Base-by-base conservation (phyloP, 2,113 vertebrate species). In the Melanostigma gelatinosum region DNA sequence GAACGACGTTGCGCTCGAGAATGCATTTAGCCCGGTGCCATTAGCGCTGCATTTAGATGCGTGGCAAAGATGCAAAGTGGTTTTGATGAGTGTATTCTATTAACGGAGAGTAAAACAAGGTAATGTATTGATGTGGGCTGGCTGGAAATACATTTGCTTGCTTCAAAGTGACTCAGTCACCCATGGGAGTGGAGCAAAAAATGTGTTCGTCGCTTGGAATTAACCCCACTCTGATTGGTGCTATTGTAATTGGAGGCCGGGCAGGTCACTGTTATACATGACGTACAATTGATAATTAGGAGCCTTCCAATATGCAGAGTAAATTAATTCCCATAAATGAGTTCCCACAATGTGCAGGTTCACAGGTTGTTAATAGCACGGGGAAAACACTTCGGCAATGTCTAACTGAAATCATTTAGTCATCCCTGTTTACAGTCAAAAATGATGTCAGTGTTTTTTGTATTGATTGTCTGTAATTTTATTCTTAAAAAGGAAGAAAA, bases 221-320 rank as follows among this genome's bases (percentile, higher is more conserved):
- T 91, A 93, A 93, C 84, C 89, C 90, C 67, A 68, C 83, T 91
- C 75, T 89, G 92, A 94, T 92, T 93, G 88, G 90, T 66, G 82
- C 88, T 82, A 87, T 91, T 90, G 83, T 93, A 94, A 94, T 85
- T 87, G 77, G 82, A 91, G 93, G 89, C 91, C 90, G 81, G 75
- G 36, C 27, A 6, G 89, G 87, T 89, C 77, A 84, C 88, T 85
- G 85, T 87, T 74, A 88, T 88, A 94, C 91, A 93, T 79, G 89
- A 83, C 42, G 60, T 44, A 85, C 89, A 91, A 93, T 91, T 92
- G 93, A 94, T 93, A 91, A 94, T 93, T 88, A 93, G 84, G 79
- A 92, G 66, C 77, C 82, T 85, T 86, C 75, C 86, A 36, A 85
- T 90, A 81, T 73, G 75, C 52, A n/a, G 68, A 78, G 81, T 87